Evolutionary conservation across 2,113 vertebrate species (phyloP).

Genomic region (Taurulus bubalis): DNA sequence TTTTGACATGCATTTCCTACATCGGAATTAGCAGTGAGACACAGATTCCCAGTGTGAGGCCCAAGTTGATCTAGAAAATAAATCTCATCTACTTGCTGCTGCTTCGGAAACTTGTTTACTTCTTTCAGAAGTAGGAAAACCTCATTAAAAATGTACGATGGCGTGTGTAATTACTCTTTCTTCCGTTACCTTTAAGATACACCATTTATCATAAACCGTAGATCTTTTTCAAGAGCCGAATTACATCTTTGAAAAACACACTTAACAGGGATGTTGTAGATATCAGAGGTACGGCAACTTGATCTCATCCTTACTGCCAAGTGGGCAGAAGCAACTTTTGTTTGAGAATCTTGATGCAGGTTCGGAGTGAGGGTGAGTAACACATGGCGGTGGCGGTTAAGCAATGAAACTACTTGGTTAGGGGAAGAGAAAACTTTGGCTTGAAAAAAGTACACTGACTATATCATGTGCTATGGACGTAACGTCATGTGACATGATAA

Average conservation of each 20-base stretch:
- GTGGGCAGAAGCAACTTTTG: neutral
- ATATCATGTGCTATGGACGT: neutral
- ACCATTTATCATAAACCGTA: neutral
- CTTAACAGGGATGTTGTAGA: neutral
- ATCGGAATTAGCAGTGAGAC: conserved; percentile 43
- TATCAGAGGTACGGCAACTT: neutral
- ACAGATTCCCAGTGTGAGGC: conserved; percentile 17
- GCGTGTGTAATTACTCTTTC: neutral
- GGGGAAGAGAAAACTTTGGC: neutral
- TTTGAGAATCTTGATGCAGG: neutral
- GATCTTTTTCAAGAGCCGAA: neutral
- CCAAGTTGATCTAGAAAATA: conserved; percentile 28
- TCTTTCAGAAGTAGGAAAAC: neutral
- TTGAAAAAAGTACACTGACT: neutral
- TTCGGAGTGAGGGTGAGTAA: too few relatives aligned
- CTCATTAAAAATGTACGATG: neutral
- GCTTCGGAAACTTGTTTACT: neutral
- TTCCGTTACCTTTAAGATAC: neutral
- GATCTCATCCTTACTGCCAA: neutral
- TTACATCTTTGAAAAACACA: neutral
- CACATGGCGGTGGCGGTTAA: too few relatives aligned
- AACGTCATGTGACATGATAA: neutral
- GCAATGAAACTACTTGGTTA: too few relatives aligned
- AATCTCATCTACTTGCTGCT: conserved; percentile 24
- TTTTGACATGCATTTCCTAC: conserved; percentile 57